Conservation (phyloP, 2,797 vertebrate genomes). For the Macropodus opercularis region DNA sequence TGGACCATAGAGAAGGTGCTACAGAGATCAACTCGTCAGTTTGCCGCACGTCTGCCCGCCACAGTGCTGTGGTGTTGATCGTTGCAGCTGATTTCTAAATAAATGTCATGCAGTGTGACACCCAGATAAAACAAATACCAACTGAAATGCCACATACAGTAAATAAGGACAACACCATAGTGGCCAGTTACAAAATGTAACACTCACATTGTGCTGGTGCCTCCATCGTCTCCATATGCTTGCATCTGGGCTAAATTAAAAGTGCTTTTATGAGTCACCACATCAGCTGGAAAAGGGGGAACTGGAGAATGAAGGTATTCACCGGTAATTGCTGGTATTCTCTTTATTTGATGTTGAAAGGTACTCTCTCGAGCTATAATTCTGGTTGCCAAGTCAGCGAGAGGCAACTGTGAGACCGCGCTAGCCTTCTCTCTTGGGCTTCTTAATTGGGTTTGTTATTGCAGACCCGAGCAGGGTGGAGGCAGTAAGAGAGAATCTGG, state of each 20-base stretch:
- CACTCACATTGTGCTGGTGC: no score
- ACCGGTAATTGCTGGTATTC: constrained; percentile 74
- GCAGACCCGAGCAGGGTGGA: constrained; percentile 75
- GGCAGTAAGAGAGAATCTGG: constrained; percentile 59
- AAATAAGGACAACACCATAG: constrained; percentile 44
- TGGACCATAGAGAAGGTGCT: constrained; percentile 29
- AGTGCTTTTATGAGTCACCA: constrained; percentile 63
- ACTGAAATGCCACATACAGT: constrained; percentile 47
- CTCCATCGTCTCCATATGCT: no score
- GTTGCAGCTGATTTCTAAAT: constrained; percentile 41
- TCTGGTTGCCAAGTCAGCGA: constrained; percentile 80
- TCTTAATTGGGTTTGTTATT: constrained; percentile 84
- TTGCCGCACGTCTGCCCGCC: constrained; percentile 30
- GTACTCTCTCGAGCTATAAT: constrained; percentile 76
- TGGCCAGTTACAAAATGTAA: no score
- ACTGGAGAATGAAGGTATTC: constrained; percentile 56
- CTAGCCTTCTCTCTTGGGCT: constrained; percentile 72
- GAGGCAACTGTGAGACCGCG: constrained; percentile 68
- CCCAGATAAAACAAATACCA: constrained; percentile 57
- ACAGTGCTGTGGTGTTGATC: constrained; percentile 49
- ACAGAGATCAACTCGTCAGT: constrained; percentile 47
- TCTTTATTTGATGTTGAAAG: constrained; percentile 71
- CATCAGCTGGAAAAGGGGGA: constrained; percentile 51
- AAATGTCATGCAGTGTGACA: constrained; percentile 50
- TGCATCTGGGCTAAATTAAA: constrained; percentile 63